A percentile compares a stretch with the other conserved stretches of the same genome.
phyloP scores from a whole-genome alignment of 2,113 vertebrate genomes.

The Lampris megalopsis region DNA sequence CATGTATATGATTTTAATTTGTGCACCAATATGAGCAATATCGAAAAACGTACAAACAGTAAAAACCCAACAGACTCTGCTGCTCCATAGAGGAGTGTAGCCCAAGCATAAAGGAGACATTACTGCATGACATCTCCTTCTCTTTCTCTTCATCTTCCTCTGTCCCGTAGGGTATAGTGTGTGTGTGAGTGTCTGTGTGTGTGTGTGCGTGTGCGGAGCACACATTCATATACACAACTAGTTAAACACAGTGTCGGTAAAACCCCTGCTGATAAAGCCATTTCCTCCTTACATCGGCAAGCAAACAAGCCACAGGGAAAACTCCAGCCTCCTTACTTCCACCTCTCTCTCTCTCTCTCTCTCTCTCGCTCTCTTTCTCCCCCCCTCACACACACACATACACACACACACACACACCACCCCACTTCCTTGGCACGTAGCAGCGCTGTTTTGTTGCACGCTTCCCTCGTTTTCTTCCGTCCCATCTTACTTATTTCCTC shows the following conservation, averaged over 20 bases:
- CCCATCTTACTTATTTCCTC: slow-evolving; percentile 10
- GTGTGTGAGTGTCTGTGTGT: background rate
- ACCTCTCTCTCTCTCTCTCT: slow-evolving; percentile 17
- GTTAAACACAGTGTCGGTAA: slow-evolving; percentile 46
- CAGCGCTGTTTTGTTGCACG: no score
- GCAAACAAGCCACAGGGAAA: slow-evolving; percentile 61
- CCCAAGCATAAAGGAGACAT: slow-evolving; percentile 57
- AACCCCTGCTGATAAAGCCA: slow-evolving; percentile 51
- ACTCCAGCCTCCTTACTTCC: slow-evolving; percentile 39
- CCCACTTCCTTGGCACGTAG: no score
- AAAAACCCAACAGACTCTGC: slow-evolving; percentile 24
- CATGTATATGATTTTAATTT: background rate
- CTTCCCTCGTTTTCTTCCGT: background rate
- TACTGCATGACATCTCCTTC: slow-evolving; percentile 50
- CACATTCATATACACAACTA: slow-evolving; percentile 49
- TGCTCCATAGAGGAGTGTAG: slow-evolving; percentile 48
- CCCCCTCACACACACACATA: slow-evolving; percentile 6
- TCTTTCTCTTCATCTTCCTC: slow-evolving; percentile 50
- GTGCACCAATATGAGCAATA: slow-evolving; percentile 15
- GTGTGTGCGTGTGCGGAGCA: slow-evolving; percentile 18
- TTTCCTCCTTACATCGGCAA: slow-evolving; percentile 60
- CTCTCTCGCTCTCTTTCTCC: slow-evolving; percentile 28
- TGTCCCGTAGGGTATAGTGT: slow-evolving; percentile 27
- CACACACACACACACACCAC: no score
- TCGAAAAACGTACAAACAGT: slow-evolving; percentile 34